phyloP scores from a whole-genome alignment of 92 coral and sea anemone species.

The Palythoa grandiflora region DNA sequence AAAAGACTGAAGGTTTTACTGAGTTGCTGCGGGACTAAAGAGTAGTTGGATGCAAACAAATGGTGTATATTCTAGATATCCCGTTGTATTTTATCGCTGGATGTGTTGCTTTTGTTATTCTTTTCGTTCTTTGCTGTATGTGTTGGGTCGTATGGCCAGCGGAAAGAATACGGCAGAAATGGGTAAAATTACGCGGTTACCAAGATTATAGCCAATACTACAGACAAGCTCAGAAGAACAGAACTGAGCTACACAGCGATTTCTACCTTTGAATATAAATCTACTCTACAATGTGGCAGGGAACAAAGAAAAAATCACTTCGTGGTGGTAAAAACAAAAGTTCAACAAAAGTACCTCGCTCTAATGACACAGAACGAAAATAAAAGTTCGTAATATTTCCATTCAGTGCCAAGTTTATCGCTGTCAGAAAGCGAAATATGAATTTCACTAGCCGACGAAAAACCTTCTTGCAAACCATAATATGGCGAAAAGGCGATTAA shows the following conservation, averaged over 20 bases:
- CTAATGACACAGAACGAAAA: no score
- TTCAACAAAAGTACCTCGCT: no score
- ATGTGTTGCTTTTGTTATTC: conserved; percentile 16
- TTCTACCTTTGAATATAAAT: background rate
- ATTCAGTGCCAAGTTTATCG: no score
- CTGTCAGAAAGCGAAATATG: no score
- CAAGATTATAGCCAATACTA: conserved; percentile 31
- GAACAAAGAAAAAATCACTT: background rate
- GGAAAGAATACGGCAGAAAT: conserved; percentile 39
- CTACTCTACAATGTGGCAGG: background rate
- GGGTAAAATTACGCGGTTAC: conserved; percentile 35
- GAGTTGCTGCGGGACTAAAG: conserved; percentile 4
- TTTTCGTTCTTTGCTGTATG: conserved; percentile 33
- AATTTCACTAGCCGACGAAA: no score
- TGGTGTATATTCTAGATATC: conserved; percentile 38
- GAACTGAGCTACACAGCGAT: conserved; percentile 1
- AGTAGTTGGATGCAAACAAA: background rate
- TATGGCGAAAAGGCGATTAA: background rate
- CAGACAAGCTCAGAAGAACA: conserved; percentile 19
- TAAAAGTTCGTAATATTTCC: no score
- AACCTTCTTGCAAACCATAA: background rate
- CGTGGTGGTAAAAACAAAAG: background rate
- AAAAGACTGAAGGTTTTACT: background rate
- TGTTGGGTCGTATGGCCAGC: conserved; percentile 53
- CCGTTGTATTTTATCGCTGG: conserved; percentile 35